phyloP scores from a whole-genome alignment of 53 echinoderm and acorn worm species.

The Mesocentrotus franciscanus region DNA sequence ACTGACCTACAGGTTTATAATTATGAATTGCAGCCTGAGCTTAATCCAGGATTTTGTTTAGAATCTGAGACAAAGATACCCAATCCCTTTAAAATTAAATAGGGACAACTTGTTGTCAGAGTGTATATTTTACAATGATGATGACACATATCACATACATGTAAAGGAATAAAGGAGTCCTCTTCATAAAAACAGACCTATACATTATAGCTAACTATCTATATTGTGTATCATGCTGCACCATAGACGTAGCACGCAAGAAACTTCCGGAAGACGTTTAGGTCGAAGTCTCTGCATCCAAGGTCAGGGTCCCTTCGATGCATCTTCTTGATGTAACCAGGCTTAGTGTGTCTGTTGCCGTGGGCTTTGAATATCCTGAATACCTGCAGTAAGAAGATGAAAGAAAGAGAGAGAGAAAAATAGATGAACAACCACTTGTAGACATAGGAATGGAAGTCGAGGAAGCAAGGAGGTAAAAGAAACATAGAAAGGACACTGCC shows the following conservation, averaged over 20 bases:
- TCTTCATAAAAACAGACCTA: not conserved
- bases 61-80: too few species aligned
- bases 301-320: constrained; percentile 80
- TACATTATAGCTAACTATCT: not conserved
- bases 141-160: too few species aligned
- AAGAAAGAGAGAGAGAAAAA: not conserved
- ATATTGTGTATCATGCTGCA: not conserved
- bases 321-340: constrained; percentile 65
- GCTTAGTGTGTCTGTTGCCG: constrained; percentile 73
- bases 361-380: constrained; percentile 72
- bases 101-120: too few species aligned
- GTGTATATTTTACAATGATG: too few species aligned
- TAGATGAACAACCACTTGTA: not conserved
- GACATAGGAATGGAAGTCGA: not conserved
- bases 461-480: not conserved
- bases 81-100: too few species aligned
- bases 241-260: constrained; percentile 69
- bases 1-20: too few species aligned
- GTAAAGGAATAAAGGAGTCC: not conserved
- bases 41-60: too few species aligned
- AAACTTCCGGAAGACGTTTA: constrained; percentile 91
- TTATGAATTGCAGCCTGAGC: too few species aligned
- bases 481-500: too few species aligned
- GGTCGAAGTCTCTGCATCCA: constrained; percentile 87
- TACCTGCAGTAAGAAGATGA: constrained; percentile 61